These are phyloP conservation scores for Aplysia californica DNA, from an alignment of 1,140 invertebrate genomes.

Conservation along the genomic window DNA sequence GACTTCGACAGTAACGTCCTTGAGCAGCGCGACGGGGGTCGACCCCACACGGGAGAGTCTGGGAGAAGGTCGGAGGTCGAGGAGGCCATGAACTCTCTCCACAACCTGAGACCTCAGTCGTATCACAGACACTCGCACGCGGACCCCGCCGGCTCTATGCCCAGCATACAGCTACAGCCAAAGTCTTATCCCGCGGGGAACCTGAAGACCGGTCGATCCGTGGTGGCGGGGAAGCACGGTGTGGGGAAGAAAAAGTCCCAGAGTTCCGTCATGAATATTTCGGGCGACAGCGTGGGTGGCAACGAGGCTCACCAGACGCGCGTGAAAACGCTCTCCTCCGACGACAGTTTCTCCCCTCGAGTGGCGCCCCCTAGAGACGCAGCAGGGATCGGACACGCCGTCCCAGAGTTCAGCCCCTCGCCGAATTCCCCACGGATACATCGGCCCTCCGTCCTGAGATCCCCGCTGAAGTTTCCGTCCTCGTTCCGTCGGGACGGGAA, in stretches of 20 bases:
- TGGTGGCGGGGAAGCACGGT: background rate
- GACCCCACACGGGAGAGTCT: too few relatives aligned
- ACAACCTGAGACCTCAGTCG: too few relatives aligned
- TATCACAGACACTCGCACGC: background rate
- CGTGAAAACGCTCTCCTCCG: background rate
- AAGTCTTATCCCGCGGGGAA: background rate
- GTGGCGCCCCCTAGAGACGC: background rate
- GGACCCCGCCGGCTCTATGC: background rate
- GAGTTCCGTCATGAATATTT: background rate
- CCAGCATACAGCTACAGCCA: background rate
- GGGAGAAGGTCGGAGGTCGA: too few relatives aligned
- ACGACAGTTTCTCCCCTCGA: background rate
- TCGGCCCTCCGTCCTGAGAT: conserved; percentile 36
- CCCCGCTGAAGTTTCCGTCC: conserved; percentile 36
- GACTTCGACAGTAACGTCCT: background rate
- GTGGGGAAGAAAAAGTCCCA: background rate
- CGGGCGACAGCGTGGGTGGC: background rate
- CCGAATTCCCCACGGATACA: conserved; percentile 34
- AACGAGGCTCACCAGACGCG: background rate
- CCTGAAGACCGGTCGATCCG: too few relatives aligned
- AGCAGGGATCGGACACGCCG: background rate
- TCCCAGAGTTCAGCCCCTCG: conserved; percentile 18
- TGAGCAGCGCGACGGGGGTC: too few relatives aligned
- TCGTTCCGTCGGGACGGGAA: background rate
- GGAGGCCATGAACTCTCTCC: too few relatives aligned